Conservation (phyloP, 92 coral and sea anemone species). For the Porites lobata region DNA sequence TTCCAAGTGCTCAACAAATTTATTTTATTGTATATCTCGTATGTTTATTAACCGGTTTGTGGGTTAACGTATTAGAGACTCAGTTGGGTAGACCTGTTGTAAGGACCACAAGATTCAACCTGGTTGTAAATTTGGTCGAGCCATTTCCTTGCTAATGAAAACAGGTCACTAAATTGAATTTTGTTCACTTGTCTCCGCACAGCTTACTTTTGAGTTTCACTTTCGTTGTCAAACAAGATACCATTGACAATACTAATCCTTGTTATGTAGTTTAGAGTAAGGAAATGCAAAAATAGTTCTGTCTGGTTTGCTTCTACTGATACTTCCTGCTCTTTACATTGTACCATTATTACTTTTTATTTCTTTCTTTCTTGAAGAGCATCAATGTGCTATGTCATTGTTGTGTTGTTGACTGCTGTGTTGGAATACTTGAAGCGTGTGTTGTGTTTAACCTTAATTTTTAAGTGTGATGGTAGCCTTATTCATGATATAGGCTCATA, state of each 20-base stretch:
- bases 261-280: too few relatives aligned
- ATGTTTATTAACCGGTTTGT: too few relatives aligned
- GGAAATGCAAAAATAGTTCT: too few relatives aligned
- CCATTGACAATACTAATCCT: too few relatives aligned
- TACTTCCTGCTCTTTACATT: constrained; percentile 27
- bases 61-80: too few relatives aligned
- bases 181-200: too few relatives aligned
- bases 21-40: too few relatives aligned
- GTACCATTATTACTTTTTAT: background rate
- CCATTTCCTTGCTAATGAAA: background rate
- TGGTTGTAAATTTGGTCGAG: background rate
- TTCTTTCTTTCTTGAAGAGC: background rate
- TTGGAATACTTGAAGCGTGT: background rate
- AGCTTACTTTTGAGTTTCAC: too few relatives aligned
- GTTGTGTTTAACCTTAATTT: background rate
- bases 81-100: background rate
- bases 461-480: background rate
- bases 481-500: background rate
- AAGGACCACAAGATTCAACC: too few relatives aligned
- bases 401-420: background rate
- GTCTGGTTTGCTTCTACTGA: background rate
- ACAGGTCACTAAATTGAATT: background rate
- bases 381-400: background rate
- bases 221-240: too few relatives aligned
- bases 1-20: background rate